phyloP scores from a whole-genome alignment of 2,888 invertebrate genomes.

The Cantharis nigra region DNA sequence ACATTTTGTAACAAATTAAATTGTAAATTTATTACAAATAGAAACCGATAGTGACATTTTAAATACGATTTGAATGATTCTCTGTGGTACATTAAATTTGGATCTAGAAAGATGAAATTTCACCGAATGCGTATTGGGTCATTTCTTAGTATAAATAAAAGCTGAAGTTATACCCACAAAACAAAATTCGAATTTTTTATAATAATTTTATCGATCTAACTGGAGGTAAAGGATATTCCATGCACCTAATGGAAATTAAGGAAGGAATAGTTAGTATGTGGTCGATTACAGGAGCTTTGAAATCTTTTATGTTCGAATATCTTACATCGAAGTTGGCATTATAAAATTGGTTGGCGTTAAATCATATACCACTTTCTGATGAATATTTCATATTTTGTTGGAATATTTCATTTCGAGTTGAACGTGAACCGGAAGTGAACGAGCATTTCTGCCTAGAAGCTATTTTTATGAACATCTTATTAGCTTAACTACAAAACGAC shows the following conservation, averaged over 20 bases:
- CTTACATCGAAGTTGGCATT: constrained; percentile 25
- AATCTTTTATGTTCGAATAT: constrained; percentile 21
- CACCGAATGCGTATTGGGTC: no score
- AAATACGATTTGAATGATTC: no score
- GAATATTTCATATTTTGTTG: constrained; percentile 34
- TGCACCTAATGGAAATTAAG: no score
- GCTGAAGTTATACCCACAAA: no score
- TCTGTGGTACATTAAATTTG: no score
- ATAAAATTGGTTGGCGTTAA: constrained; percentile 34
- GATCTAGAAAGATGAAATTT: no score
- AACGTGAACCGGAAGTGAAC: constrained; percentile 33
- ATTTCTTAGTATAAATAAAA: no score
- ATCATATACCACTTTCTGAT: constrained; percentile 31
- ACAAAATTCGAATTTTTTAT: no score
- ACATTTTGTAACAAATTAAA: no score
- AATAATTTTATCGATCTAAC: neutral
- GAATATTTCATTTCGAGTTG: constrained; percentile 33
- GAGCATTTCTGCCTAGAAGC: constrained; percentile 27
- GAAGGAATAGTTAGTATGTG: neutral
- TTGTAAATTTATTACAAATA: no score
- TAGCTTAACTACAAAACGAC: constrained; percentile 25
- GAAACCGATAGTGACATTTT: no score
- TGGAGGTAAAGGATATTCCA: neutral
- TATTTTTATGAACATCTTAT: constrained; percentile 32
- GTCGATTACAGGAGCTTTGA: neutral